Conservation (phyloP, 2,888 invertebrate species). For the Idaea dimidiata region DNA sequence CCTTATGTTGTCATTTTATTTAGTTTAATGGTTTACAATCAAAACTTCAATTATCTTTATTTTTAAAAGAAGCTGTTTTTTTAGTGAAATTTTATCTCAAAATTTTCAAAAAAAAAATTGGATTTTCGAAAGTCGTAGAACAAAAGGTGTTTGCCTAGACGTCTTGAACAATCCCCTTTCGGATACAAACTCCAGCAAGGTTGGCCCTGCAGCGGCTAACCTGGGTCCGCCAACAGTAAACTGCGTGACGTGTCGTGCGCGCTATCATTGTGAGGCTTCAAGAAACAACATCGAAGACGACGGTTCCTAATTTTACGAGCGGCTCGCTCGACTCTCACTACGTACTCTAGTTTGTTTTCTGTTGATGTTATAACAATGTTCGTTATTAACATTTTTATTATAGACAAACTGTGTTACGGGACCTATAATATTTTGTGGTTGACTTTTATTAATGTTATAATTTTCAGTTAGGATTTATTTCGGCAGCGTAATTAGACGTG, state of each 20-base stretch:
- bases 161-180: too few relatives aligned
- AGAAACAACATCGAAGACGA: conserved; percentile 4
- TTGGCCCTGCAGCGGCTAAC: too few relatives aligned
- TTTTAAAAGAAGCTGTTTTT: too few relatives aligned
- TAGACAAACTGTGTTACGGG: conserved; percentile 41
- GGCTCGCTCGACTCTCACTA: conserved; percentile 28
- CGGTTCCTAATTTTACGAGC: conserved; percentile 67
- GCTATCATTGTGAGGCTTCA: not conserved
- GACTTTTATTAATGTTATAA: conserved; percentile 33
- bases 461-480: conserved; percentile 5
- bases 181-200: too few relatives aligned
- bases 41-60: too few relatives aligned
- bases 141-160: too few relatives aligned
- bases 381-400: conserved; percentile 54
- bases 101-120: too few relatives aligned
- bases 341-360: conserved; percentile 51
- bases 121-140: too few relatives aligned
- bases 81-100: too few relatives aligned
- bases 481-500: not conserved
- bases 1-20: too few relatives aligned
- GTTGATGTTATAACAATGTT: conserved; percentile 52
- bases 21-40: too few relatives aligned
- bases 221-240: too few relatives aligned
- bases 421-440: conserved; percentile 28
- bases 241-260: not conserved